phyloP scores from a whole-genome alignment of 2,888 invertebrate species.

The Folsomia manolachei region DNA sequence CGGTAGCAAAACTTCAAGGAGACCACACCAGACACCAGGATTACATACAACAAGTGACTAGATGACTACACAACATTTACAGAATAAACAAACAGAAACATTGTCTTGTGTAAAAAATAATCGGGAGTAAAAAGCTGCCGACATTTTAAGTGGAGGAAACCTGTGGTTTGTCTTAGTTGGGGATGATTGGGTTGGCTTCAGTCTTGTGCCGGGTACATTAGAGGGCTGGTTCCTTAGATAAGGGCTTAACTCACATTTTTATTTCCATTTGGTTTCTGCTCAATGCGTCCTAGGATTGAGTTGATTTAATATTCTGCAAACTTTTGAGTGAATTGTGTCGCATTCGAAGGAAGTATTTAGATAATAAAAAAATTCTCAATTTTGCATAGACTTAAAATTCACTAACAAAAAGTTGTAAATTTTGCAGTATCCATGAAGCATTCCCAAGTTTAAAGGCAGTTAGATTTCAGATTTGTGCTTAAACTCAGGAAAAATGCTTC shows the following conservation, averaged over 20 bases:
- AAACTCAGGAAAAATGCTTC: background rate
- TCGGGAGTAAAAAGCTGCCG: background rate
- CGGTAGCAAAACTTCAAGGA: too few relatives aligned
- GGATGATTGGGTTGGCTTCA: background rate
- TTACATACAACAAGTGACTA: background rate
- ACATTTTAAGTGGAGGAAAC: background rate
- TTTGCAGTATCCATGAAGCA: too few relatives aligned
- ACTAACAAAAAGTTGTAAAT: too few relatives aligned
- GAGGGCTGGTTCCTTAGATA: background rate
- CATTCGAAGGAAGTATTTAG: too few relatives aligned
- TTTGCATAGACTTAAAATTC: too few relatives aligned
- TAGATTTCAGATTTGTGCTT: background rate
- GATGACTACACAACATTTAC: too few relatives aligned
- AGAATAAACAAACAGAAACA: background rate
- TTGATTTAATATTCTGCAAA: too few relatives aligned
- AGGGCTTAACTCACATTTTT: too few relatives aligned
- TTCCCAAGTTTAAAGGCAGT: background rate
- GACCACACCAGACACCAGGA: background rate
- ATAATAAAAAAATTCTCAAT: too few relatives aligned
- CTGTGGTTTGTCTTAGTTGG: background rate
- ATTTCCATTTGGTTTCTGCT: too few relatives aligned
- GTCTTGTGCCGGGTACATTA: background rate
- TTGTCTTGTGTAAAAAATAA: background rate
- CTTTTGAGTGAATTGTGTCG: too few relatives aligned
- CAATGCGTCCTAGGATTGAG: too few relatives aligned